Base-by-base conservation (phyloP, 2,888 invertebrate genomes). In the Alviniconcha strummeri region DNA sequence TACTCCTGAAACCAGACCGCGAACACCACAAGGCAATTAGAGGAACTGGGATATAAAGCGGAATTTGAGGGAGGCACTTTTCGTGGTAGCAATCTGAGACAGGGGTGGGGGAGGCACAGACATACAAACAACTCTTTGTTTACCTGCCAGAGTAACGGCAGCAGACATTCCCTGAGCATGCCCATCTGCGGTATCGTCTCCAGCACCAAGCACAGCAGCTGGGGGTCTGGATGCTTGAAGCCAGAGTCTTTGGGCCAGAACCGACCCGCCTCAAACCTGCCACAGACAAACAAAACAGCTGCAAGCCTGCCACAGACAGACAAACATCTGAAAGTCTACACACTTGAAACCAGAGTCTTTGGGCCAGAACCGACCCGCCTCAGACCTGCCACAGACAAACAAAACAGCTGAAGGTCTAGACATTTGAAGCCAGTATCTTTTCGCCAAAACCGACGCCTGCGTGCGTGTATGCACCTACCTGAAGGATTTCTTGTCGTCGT, bases 121-220 rank as follows among this genome's bases (percentile, higher is more conserved):
- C 0, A 36, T 36, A 36, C 36, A 36, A 36, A 36, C 36, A 36
- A 36, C 36, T 36, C 36, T 36, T 36, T 9, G 52, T 13, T 78
- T 64, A 89, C 90, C 89, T 90, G 89, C 89, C 89, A 90, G 11
- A 90, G 81, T 9, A 90, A 79, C 36, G 89, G 90, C 60, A 90
- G 83, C n/a, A 90, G 82, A 11, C 87, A 85, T 71, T 89, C 89
- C 72, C 89, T 85, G 11, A 90, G 79, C 17, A 89, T 56, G 9
- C 90, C 89, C 36, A 84, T 71, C 8, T 75, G 72, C 9, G 89
- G 88, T 9, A 90, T 87, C 64, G 84, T 85, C 82, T 90, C 89
- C 72, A 90, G 83, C 15, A 86, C 85, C 64, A 80, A 83, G 11
- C 86, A 87, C 57, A 90, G 67, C 56, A 87, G 13, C 13, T 83